Base-by-base conservation (phyloP, 2,113 vertebrate species). In the Neogobius melanostomus region DNA sequence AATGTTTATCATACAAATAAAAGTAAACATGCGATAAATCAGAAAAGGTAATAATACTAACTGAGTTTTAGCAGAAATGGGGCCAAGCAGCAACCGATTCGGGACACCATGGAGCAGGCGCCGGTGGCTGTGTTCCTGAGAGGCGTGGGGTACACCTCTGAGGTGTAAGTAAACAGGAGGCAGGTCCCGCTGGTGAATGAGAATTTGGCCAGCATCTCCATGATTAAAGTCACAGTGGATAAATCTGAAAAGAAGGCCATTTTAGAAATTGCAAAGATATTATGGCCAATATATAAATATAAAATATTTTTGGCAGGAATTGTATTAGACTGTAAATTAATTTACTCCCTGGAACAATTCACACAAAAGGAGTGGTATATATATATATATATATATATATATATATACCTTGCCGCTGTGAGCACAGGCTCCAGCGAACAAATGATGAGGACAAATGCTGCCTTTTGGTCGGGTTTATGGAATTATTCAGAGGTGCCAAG, bases 171-270 rank as follows among this genome's bases (percentile, higher is more conserved):
- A 6, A 93, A 97, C 76, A 95, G 93, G 79, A 95, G 92, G 16
- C 93, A 81, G 9, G 90, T 91, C 63, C 94, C 92, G 3, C 89
- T 76, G 0, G 95, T 93, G 75, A 96, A 64, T 7, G 87, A 91
- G 70, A 92, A 95, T 62, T 98, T 98, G 61, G 95, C 95, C 43
- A 93, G 2, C 94, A 97, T 96, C 87, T 96, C 94, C 84, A 97
- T 82, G 0, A 80, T 0, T 5, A 93, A 77, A 6, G 91, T 82
- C 1, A 96, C 1, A 0, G 54, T 74, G 46, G 77, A 48, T 1
- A 95, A 11, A 21, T 90, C 95, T 97, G 78, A 42, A 72, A 53
- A 4, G 48, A 56, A 8, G 42, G 21, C 14, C 11, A 60, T 15
- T 60, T 14, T 8, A 6, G 3, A 45, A 46, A n/a, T n/a, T n/a